Evolutionary conservation across 37 sponge, comb jelly and placozoan species (phyloP).

Genomic region (Dysidea cf. avara): DNA sequence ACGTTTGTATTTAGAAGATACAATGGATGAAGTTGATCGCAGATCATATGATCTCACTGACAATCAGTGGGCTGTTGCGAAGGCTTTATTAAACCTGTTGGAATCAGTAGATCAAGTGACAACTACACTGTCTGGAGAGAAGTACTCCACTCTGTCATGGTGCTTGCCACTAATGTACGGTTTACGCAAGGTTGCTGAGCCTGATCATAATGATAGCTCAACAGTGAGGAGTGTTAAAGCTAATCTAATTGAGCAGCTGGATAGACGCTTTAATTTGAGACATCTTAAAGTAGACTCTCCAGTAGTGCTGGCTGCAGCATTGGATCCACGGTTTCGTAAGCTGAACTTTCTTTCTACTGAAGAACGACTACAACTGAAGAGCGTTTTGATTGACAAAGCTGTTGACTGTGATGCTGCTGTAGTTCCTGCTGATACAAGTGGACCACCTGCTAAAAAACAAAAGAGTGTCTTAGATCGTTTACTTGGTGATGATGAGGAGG

Average conservation of each 20-base stretch:
- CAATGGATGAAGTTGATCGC: neutral
- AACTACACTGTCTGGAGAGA: conserved; percentile 1
- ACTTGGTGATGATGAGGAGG: conserved; percentile 2
- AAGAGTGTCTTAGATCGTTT: conserved; percentile 5
- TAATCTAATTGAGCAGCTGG: neutral
- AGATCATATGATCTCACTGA: conserved; percentile 1
- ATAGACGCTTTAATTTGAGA: neutral
- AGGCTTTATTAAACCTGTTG: neutral
- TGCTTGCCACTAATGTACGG: neutral
- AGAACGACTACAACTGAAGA: neutral
- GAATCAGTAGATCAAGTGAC: neutral
- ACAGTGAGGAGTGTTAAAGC: neutral
- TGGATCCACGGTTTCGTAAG: conserved; percentile 1
- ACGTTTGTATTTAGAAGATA: neutral
- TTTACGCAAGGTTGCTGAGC: no score
- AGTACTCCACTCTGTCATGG: conserved; percentile 5
- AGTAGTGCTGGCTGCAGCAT: neutral
- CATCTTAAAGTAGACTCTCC: neutral
- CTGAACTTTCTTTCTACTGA: neutral
- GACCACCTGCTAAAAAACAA: neutral
- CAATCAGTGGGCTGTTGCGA: neutral
- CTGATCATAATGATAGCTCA: neutral
- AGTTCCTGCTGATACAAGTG: neutral
- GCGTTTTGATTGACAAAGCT: neutral
- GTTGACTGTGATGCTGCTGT: neutral